Conservation (phyloP, 2,797 vertebrate species). For the Myripristis jacobus region DNA sequence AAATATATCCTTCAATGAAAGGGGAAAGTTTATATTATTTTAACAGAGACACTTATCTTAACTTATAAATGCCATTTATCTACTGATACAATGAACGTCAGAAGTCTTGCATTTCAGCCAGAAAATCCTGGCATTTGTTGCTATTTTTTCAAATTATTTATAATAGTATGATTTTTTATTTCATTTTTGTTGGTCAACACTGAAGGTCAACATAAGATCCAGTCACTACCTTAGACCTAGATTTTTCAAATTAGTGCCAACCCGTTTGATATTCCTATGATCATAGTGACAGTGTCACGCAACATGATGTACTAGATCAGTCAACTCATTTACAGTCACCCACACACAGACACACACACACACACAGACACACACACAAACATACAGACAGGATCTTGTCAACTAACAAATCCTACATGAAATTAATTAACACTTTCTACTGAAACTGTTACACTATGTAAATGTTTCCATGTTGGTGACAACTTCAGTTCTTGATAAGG, state of each 20-base stretch:
- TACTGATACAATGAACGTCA: constrained; percentile 2
- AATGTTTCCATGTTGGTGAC: constrained; percentile 11
- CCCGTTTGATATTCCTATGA: constrained; percentile 68
- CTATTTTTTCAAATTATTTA: constrained; percentile 7
- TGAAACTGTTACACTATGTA: neutral
- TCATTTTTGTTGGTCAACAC: constrained; percentile 4
- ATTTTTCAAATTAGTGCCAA: constrained; percentile 32
- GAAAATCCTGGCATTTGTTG: neutral
- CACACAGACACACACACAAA: no score
- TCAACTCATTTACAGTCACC: constrained; percentile 66
- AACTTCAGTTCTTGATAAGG: constrained; percentile 53
- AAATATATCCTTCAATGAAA: constrained; percentile 41
- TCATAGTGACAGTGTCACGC: constrained; percentile 46
- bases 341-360: no score
- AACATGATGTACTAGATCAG: constrained; percentile 55
- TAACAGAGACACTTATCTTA: constrained; percentile 42
- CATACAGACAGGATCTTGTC: constrained; percentile 76
- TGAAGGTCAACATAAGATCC: constrained; percentile 6
- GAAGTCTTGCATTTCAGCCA: constrained; percentile 11
- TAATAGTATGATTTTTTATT: neutral
- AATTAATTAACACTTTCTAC: neutral
- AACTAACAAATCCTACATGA: constrained; percentile 10
- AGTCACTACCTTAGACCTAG: constrained; percentile 23
- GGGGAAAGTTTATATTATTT: constrained; percentile 35
- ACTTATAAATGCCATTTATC: constrained; percentile 21